phyloP scores from a whole-genome alignment of 2,888 invertebrate species.

The Lasius platythorax region DNA sequence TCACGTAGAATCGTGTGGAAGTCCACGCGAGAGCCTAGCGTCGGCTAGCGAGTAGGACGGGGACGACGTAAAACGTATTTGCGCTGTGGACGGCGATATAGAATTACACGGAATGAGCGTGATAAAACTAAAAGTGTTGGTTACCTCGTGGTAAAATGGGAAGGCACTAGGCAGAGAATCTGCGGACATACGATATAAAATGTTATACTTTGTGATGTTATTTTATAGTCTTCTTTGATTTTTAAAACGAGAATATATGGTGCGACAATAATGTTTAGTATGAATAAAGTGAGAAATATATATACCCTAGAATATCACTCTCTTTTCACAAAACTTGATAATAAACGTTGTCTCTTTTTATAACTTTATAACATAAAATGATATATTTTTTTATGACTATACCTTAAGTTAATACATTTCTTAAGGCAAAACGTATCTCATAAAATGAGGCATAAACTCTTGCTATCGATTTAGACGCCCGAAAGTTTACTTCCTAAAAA shows the following conservation, averaged over 20 bases:
- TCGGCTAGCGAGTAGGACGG: slow-evolving; percentile 27
- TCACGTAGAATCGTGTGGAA: slow-evolving; percentile 30
- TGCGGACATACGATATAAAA: slow-evolving; percentile 4
- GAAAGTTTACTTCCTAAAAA: not conserved
- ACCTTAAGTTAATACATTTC: not conserved
- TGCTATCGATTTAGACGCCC: not conserved
- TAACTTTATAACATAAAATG: not conserved
- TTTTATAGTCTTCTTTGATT: slow-evolving; percentile 7
- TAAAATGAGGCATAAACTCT: not conserved
- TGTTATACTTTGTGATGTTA: not conserved
- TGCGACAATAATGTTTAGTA: not conserved
- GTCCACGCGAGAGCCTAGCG: slow-evolving; percentile 20
- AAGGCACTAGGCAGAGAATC: not conserved
- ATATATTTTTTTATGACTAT: not conserved
- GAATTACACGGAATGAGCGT: slow-evolving; percentile 33
- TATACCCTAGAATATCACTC: not conserved
- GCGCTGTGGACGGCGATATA: slow-evolving; percentile 26
- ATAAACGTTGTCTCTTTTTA: not conserved
- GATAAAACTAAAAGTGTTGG: slow-evolving; percentile 48
- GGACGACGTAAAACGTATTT: slow-evolving; percentile 52
- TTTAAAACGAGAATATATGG: not conserved
- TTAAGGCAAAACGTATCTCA: not conserved
- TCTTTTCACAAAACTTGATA: not conserved
- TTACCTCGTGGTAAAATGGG: not conserved
- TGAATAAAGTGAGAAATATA: not conserved